A percentile compares a stretch with the other conserved stretches of the same genome.
phyloP scores from a whole-genome alignment of 2,797 vertebrate species.

The Poeciliopsis paucimaculata region DNA sequence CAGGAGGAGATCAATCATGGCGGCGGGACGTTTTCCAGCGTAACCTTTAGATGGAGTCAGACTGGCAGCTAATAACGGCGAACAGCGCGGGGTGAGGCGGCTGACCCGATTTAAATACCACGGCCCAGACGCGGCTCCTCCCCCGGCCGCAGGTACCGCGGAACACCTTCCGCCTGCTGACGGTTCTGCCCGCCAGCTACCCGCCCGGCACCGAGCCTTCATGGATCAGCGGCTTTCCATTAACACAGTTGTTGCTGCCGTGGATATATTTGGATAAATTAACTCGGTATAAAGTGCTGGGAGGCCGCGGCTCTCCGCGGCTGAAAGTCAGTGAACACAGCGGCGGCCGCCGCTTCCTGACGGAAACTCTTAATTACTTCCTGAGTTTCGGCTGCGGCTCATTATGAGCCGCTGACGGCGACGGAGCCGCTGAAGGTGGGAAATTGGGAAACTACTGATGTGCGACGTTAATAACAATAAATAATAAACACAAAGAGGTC shows the following conservation, averaged over 20 bases:
- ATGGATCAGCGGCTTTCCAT: slow-evolving; percentile 99
- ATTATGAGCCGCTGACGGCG: slow-evolving; percentile 81
- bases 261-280: slow-evolving; percentile 90
- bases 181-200: slow-evolving; percentile 72
- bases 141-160: slow-evolving; percentile 92
- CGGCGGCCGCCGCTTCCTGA: not conserved
- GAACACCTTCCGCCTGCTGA: slow-evolving; percentile 90
- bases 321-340: slow-evolving; percentile 72
- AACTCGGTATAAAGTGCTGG: slow-evolving; percentile 85
- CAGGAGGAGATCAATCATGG: slow-evolving; percentile 92
- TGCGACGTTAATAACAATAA: slow-evolving; percentile 85
- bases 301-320: slow-evolving; percentile 73
- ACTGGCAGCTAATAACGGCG: slow-evolving; percentile 99
- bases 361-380: slow-evolving; percentile 47
- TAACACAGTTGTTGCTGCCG: slow-evolving; percentile 87
- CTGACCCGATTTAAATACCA: slow-evolving; percentile 99
- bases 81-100: slow-evolving; percentile 91
- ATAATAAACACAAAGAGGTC: slow-evolving; percentile 89
- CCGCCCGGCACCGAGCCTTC: slow-evolving; percentile 82
- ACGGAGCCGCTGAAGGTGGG: slow-evolving; percentile 69
- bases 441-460: slow-evolving; percentile 84
- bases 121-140: slow-evolving; percentile 50
- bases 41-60: slow-evolving; percentile 89
- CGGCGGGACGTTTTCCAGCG: slow-evolving; percentile 91
- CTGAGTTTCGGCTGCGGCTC: slow-evolving; percentile 24